phyloP scores from a whole-genome alignment of 2,888 invertebrate genomes.

The Cantharis rustica region DNA sequence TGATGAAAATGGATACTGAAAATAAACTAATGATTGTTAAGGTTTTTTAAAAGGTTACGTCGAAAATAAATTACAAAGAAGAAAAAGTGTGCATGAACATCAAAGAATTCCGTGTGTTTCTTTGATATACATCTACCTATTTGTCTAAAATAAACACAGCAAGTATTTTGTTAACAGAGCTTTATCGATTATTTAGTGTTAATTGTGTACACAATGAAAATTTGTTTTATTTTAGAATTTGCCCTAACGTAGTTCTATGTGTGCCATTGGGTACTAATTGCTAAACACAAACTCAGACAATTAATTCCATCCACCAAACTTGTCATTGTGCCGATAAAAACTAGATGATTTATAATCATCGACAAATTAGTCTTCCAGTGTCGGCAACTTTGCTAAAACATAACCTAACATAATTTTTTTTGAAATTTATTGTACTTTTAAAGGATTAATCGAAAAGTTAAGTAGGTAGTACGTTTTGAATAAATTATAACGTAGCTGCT shows the following conservation, averaged over 20 bases:
- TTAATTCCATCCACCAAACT: background rate
- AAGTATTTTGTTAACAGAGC: background rate
- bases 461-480: background rate
- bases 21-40: background rate
- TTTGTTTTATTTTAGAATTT: conserved; percentile 10
- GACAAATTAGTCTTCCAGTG: background rate
- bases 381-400: background rate
- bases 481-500: background rate
- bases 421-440: background rate
- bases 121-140: conserved; percentile 4
- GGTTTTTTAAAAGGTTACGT: background rate
- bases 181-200: conserved; percentile 3
- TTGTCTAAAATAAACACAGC: background rate
- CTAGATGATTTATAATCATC: background rate
- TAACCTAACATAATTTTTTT: background rate
- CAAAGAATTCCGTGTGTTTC: background rate
- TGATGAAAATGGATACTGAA: background rate
- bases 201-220: background rate
- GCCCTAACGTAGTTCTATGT: background rate
- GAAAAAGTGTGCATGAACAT: background rate
- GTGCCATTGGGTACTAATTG: background rate
- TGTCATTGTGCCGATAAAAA: background rate
- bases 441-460: background rate
- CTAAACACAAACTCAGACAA: background rate
- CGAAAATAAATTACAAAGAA: conserved; percentile 4